Evolutionary conservation across 2,888 invertebrate species (phyloP).

Genomic region (Tetranychus truncatus): DNA sequence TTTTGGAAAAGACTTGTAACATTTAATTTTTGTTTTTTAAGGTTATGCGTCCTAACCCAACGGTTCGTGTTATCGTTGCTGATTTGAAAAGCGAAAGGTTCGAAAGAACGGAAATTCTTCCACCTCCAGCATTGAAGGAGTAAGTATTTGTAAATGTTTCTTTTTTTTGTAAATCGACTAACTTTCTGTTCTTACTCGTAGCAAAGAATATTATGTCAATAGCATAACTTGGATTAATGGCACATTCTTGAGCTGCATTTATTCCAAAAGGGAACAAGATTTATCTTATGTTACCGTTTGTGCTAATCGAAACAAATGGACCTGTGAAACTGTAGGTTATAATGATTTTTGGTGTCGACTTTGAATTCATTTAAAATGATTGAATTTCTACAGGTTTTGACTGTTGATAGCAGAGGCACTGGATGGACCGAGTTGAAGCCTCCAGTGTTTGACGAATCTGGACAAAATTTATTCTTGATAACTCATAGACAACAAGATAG

Average conservation of each 20-base stretch:
- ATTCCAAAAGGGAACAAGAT: constrained; percentile 26
- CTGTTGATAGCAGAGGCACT: constrained; percentile 15
- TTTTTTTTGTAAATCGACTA: not conserved
- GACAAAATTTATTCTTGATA: constrained; percentile 30
- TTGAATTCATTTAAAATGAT: too few species aligned
- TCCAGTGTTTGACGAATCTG: constrained; percentile 23
- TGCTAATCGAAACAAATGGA: constrained; percentile 22
- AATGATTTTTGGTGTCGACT: too few species aligned
- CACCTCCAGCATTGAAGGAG: too few species aligned
- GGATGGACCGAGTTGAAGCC: constrained; percentile 26
- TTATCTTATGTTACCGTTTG: constrained; percentile 25
- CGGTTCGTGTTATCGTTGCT: too few species aligned
- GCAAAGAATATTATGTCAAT: constrained; percentile 59
- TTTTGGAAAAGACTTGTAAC: too few species aligned
- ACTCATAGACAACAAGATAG: constrained; percentile 28
- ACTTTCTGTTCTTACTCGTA: not conserved
- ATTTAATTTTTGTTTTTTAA: too few species aligned
- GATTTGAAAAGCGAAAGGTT: too few species aligned
- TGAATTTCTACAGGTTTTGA: not conserved
- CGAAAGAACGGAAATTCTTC: too few species aligned
- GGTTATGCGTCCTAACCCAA: too few species aligned
- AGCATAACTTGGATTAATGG: constrained; percentile 73
- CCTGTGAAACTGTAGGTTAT: constrained; percentile 24
- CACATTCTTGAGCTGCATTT: constrained; percentile 55
- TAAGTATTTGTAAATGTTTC: too few species aligned